A percentile compares a stretch with the other conserved stretches of the same genome.
Evolutionary conservation across 2,797 vertebrate species (phyloP).

Genomic region (Eutrigla gurnardus): DNA sequence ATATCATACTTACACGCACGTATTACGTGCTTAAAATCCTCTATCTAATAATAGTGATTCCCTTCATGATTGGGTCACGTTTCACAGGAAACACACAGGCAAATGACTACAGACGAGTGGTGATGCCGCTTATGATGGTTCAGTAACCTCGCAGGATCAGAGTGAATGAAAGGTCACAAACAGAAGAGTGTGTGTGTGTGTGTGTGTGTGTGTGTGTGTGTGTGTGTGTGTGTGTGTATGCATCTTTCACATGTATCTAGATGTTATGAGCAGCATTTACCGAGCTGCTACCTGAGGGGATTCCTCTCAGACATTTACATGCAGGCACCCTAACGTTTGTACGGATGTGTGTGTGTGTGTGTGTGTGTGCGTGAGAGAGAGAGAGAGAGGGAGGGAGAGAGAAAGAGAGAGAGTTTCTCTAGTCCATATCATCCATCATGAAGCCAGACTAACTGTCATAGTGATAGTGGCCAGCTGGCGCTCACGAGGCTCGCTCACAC

Average conservation of each 20-base stretch:
- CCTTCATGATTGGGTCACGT: slow-evolving; percentile 61
- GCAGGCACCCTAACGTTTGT: slow-evolving; percentile 27
- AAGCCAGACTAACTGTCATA: slow-evolving; percentile 75
- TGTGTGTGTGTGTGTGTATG: not conserved
- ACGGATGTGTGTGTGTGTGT: slow-evolving; percentile 9
- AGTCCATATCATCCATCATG: slow-evolving; percentile 78
- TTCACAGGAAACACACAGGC: slow-evolving; percentile 48
- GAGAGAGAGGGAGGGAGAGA: slow-evolving; percentile 34
- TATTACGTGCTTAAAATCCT: slow-evolving; percentile 4
- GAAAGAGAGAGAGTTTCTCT: slow-evolving; percentile 54
- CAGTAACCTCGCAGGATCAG: slow-evolving; percentile 51
- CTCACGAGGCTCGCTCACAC: slow-evolving; percentile 44
- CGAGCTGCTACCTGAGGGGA: slow-evolving; percentile 41
- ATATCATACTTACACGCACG: slow-evolving; percentile 21
- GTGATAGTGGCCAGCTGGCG: slow-evolving; percentile 78
- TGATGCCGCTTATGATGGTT: slow-evolving; percentile 49
- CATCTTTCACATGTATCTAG: not conserved
- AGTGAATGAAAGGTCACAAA: slow-evolving; percentile 47
- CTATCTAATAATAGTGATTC: slow-evolving; percentile 18
- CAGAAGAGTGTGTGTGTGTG: not conserved
- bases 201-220: not conserved
- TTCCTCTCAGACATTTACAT: slow-evolving; percentile 65
- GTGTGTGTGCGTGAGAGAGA: slow-evolving; percentile 1
- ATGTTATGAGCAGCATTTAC: slow-evolving; percentile 41
- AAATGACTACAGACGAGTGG: slow-evolving; percentile 62